Percentiles rank a stretch among this genome's conserved stretches.
phyloP scores from a whole-genome alignment of 2,113 vertebrate species.

The Picathartes gymnocephalus region DNA sequence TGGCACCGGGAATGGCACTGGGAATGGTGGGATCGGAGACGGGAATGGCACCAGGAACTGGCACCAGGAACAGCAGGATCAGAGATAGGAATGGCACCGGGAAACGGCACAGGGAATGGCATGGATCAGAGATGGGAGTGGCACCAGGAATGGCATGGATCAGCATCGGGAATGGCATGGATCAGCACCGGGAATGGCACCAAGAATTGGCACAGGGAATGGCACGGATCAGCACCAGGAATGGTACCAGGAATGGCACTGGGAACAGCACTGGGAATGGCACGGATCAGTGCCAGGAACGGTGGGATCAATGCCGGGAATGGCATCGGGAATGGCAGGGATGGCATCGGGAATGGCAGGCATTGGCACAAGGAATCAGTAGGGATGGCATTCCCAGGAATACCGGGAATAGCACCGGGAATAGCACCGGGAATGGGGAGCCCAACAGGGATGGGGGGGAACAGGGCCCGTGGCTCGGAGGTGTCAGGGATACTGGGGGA shows the following conservation, averaged over 20 bases:
- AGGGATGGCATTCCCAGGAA: neutral
- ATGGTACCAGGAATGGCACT: neutral
- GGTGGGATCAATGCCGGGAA: no score
- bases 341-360: neutral
- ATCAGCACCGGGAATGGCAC: no score
- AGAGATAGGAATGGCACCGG: neutral
- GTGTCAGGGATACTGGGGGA: neutral
- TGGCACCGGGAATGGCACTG: rapidly evolving
- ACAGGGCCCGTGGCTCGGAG: neutral
- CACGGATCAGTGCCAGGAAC: neutral
- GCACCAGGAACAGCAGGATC: no score
- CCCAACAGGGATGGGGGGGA: no score
- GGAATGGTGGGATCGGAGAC: neutral
- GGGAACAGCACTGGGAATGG: neutral
- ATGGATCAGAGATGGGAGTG: no score
- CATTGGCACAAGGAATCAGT: no score
- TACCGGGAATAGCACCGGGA: neutral
- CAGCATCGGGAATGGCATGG: no score
- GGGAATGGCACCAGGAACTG: neutral
- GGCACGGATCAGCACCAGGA: neutral
- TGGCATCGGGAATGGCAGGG: neutral
- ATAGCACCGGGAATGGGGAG: neutral
- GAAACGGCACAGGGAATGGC: neutral
- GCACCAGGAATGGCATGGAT: neutral
- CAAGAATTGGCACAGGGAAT: no score